These are phyloP conservation scores for Nesogale talazaci DNA, from an alignment of 2,113 vertebrate genomes.

Conservation along the genomic window DNA sequence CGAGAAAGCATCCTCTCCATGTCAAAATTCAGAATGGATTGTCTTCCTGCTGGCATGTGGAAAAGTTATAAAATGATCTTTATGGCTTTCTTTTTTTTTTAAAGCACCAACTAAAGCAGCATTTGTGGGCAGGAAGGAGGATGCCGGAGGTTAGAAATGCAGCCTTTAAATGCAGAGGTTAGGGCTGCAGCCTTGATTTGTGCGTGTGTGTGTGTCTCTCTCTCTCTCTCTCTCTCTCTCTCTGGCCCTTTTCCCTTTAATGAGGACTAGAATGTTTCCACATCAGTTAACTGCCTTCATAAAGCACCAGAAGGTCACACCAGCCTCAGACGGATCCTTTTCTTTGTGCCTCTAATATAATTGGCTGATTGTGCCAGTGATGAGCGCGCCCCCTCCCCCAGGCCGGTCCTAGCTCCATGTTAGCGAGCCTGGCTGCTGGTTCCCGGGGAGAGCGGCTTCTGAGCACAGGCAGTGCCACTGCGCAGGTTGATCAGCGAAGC, in stretches of 20 bases:
- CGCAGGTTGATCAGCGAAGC: conserved; percentile 83
- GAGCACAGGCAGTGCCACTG: conserved; percentile 83
- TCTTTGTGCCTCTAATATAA: conserved; percentile 85
- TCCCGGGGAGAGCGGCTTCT: conserved; percentile 84
- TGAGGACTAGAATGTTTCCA: conserved; percentile 84
- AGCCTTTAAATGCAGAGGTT: too few species aligned
- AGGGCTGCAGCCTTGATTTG: conserved; percentile 58
- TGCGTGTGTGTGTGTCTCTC: conserved; percentile 46
- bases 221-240: conserved; percentile 17
- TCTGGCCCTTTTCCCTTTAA: conserved; percentile 74
- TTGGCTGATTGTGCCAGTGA: conserved; percentile 87
- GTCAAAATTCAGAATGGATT: neutral
- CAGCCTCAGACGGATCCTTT: conserved; percentile 79
- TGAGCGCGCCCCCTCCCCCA: conserved; percentile 83
- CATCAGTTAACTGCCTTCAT: conserved; percentile 84
- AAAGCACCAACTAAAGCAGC: neutral
- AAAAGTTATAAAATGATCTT: conserved; percentile 57
- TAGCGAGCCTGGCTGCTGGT: conserved; percentile 71
- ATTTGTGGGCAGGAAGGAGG: conserved; percentile 21
- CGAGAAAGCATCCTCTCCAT: neutral
- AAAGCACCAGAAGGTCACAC: conserved; percentile 86
- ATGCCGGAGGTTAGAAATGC: conserved; percentile 49
- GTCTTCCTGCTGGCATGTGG: neutral
- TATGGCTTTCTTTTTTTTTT: neutral
- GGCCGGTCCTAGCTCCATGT: conserved; percentile 76